phyloP scores from a whole-genome alignment of 2,113 vertebrate genomes.

The Trematocara nigrifrons region DNA sequence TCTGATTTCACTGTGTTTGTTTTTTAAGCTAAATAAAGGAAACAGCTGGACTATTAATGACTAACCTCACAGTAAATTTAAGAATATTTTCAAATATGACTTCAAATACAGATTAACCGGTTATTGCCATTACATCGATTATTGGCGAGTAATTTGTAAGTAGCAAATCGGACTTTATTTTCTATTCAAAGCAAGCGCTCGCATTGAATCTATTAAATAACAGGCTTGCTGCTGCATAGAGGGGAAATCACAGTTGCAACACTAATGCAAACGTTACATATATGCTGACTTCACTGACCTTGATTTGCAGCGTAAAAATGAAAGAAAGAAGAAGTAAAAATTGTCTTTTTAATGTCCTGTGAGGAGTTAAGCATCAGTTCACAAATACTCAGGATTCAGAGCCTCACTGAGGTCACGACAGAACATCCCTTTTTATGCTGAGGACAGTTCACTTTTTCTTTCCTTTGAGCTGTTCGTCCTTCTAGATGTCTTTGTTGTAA shows the following conservation, averaged over 20 bases:
- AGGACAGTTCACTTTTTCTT: background rate
- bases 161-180: background rate
- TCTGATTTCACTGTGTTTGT: background rate
- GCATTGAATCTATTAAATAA: background rate
- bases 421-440: background rate
- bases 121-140: too few relatives aligned
- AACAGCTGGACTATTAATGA: background rate
- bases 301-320: background rate
- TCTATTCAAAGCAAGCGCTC: background rate
- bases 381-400: background rate
- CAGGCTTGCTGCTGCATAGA: background rate
- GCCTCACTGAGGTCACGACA: background rate
- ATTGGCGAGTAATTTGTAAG: rapidly evolving
- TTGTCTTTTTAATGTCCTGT: background rate
- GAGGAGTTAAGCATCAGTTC: background rate
- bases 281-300: background rate
- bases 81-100: background rate
- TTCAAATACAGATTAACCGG: background rate
- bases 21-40: background rate
- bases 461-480: background rate
- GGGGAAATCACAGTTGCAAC: background rate
- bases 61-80: background rate
- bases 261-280: background rate
- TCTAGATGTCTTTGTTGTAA: background rate
- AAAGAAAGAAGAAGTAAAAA: background rate